Evolutionary conservation across 64 coral and sea anemone genomes (phyloP), one percentile per base, ranked within the genome.

Genomic region (Hydrozoanthus tunicans): DNA sequence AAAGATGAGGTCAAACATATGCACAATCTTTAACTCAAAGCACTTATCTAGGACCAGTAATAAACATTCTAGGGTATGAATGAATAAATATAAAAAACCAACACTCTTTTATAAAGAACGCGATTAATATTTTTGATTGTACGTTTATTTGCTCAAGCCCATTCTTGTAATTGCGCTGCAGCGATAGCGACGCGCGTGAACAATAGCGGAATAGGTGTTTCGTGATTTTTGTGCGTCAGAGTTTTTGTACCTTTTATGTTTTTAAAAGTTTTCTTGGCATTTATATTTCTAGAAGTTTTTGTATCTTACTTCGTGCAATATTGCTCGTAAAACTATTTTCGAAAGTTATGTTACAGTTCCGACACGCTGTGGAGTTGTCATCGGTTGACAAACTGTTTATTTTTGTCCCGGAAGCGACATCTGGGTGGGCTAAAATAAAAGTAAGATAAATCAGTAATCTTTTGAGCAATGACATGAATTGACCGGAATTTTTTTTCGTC

Each of bases 111-210:
- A 58, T 12, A 58, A 32, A 58, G 53, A 73, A 59, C 67, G 66
- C 17, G 4, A 13, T 86, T 51, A 73, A 73, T 86, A 73, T 88
- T 59, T 74, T 69, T 58, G 61, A 66, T 27, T 53, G 13, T 20
- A 85, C 11, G 56, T 88, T 60, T 88, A 75, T 88, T 88, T 73
- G 56, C 69, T 6, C 10, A 75, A 3, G 32, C 26, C 69, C 84
- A 88, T 88, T 88, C 67, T 70, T 88, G 84, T 12, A 57, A 88
- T 88, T 59, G 68, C 56, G 15, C 17, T 14, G 84, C 23, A 88
- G 68, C 84, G 84, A 66, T 88, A 73, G 70, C 84, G 74, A 88
- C 84, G 67, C 12, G 4, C 56, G 12, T 1, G 32, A 54, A 58
- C 6, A 13, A 32, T 13, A 32, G 57, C 74, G 59, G 56, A 13